These are phyloP conservation scores for Apogon talboti DNA, from an alignment of 2,797 vertebrate genomes.

Conservation along the genomic window DNA sequence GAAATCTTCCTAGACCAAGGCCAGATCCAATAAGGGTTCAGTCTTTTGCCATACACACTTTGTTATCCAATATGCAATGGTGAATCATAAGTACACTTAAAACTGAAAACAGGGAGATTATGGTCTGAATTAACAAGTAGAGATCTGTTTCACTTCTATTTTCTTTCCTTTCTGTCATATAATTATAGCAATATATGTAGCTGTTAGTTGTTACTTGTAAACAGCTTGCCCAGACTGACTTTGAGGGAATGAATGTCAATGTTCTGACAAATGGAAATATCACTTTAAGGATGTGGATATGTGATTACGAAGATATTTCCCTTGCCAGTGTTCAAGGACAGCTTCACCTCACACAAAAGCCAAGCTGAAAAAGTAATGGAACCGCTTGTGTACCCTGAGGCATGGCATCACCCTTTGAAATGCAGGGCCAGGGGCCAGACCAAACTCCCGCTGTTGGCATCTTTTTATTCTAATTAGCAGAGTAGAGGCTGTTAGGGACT, in stretches of 20 bases:
- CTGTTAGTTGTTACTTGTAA: not conserved
- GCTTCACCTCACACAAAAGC: constrained; percentile 45
- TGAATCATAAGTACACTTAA: not conserved
- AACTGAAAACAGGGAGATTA: not conserved
- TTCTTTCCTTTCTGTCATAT: not conserved
- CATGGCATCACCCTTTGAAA: constrained; percentile 54
- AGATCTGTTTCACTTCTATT: not conserved
- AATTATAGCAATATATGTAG: not conserved
- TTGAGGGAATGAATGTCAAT: not conserved
- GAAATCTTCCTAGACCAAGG: not conserved
- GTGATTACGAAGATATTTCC: constrained; percentile 31
- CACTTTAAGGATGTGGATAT: constrained; percentile 11
- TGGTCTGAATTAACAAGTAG: not conserved
- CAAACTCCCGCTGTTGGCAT: constrained; percentile 54
- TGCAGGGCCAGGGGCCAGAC: constrained; percentile 36
- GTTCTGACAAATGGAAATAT: constrained; percentile 27
- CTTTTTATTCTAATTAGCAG: constrained; percentile 61
- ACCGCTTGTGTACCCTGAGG: constrained; percentile 47
- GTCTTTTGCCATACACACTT: not conserved
- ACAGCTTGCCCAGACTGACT: not conserved
- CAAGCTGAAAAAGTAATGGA: constrained; percentile 45
- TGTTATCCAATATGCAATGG: not conserved
- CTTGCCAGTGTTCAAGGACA: constrained; percentile 43
- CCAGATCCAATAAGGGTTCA: not conserved
- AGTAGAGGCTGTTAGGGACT: constrained; percentile 7